Evolutionary conservation across 1,140 invertebrate species (phyloP), one percentile per base, ranked within the genome.

Genomic region (Amyelois transitella): DNA sequence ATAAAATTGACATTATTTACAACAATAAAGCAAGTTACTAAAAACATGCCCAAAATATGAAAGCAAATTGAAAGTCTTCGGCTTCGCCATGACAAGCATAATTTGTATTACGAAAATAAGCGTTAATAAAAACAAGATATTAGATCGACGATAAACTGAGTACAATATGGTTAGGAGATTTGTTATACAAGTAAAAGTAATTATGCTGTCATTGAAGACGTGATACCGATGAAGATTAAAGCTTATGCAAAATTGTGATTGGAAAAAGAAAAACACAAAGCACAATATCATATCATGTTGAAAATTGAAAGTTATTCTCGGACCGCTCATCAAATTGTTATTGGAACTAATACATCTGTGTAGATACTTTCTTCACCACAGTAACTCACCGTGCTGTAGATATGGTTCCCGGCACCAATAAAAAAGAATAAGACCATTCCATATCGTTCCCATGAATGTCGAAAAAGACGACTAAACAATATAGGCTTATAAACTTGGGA

Each of bases 31-130:
- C 4, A 45, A 22, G 28, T 51, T 38, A 54, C 49, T 54, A 54
- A 45, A 22, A 43, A 51, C 19, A 48, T 47, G 60, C 49, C 8
- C 19, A 43, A 51, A 67, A 64, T 59, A 64, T 52, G 62, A 64
- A 64, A 67, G 65, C 52, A 64, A 64, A 64, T 56, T 57, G 56
- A 68, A 62, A 62, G 58, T 56, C 6, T 48, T 50, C 44, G 12
- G 12, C 24, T 14, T 49, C 50, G 53, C 52, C 54, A 62, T 64
- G 59, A 64, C 58, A 5, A 44, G 57, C 49, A 58, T 10, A 57
- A 58, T 54, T 38, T 18, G 22, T 55, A 58, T 64, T 55, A 32
- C 47, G 32, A 38, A 38, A 38, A 38, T 38, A 38, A 38, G n/a
- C 12, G n/a, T 38, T 38, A 38, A 38, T 38, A 38, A 14, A 52